Base-by-base conservation (phyloP, 2,113 vertebrate species). In the Prionailurus bengalensis region DNA sequence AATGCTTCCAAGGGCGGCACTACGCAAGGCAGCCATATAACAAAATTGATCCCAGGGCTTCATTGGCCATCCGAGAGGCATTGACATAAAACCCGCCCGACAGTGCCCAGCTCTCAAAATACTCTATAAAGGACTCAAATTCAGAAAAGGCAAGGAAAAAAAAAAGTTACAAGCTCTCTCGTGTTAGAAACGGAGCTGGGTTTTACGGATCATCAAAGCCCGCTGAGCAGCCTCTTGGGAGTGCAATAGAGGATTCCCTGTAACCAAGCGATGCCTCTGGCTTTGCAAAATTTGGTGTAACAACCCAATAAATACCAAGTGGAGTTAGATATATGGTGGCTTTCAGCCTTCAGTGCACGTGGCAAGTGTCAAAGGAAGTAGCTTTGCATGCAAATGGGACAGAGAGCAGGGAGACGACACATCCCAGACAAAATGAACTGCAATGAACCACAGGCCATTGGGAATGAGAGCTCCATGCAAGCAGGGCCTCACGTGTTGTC, bases 211-310 rank as follows among this genome's bases (percentile, higher is more conserved):
- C 96, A 92, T 95, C 97, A 80, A 94, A 93, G 78, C 29, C 42
- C 3, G 0, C 1, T 45, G 33, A 87, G 45, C 58, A 85, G 79
- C 39, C 97, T 96, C 92, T 21, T 48, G 65, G 51, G 94, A 79
- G 4, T 1, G 3, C n/a, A 89, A 73, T 45, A 95, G 42, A 87
- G 15, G 53, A 88, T 71, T 89, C 92, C 88, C 95, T 79, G 82
- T 73, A 42, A 71, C 55, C 83, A 53, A 68, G 53, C 0, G 0
- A 80, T 25, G 45, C 90, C 39, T 78, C 89, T 85, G 65, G 68
- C 76, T 97, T 95, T 90, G 94, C 92, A 87, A 92, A 97, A 42
- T 66, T 66, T 89, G 92, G 25, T 36, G 11, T 88, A 65, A 96
- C 55, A 63, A 68, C 45, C 68, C 87, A 81, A 68, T 82, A 88